These are phyloP conservation scores for Brachymystax lenok DNA, from an alignment of 2,797 vertebrate species.

Conservation along the genomic window DNA sequence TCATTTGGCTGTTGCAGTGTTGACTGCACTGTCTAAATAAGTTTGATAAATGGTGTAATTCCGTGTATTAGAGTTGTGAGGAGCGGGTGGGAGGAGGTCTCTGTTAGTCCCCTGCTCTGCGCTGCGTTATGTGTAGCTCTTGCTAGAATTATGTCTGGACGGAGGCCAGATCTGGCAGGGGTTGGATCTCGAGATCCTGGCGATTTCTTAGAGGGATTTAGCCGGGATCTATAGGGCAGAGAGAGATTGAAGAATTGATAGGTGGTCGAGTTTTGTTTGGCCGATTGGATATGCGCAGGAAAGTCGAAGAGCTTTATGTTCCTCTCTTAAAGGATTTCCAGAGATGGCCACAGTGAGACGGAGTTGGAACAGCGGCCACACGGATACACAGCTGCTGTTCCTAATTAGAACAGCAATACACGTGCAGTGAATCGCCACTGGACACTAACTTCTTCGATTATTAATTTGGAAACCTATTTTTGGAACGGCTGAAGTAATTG, in stretches of 20 bases:
- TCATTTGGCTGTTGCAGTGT: slow-evolving; percentile 57
- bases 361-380: slow-evolving; percentile 47
- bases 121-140: slow-evolving; percentile 55
- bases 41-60: slow-evolving; percentile 66
- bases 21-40: slow-evolving; percentile 57
- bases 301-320: slow-evolving; percentile 51
- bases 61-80: slow-evolving; percentile 63
- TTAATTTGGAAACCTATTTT: slow-evolving; percentile 14
- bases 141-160: slow-evolving; percentile 76
- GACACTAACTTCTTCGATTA: slow-evolving; percentile 32
- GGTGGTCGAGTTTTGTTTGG: slow-evolving; percentile 74
- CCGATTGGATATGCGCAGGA: slow-evolving; percentile 60
- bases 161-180: slow-evolving; percentile 77
- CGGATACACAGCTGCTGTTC: slow-evolving; percentile 55
- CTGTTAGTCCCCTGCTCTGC: slow-evolving; percentile 39
- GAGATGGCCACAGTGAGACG: slow-evolving; percentile 70
- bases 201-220: slow-evolving; percentile 71
- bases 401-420: slow-evolving; percentile 38
- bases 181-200: slow-evolving; percentile 59
- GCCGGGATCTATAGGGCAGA: slow-evolving; percentile 56
- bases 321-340: slow-evolving; percentile 67
- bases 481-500: slow-evolving; percentile 1
- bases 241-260: slow-evolving; percentile 74
- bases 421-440: slow-evolving; percentile 38
- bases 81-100: slow-evolving; percentile 62